Conservation (phyloP, 2,888 invertebrate genomes). For the Schizaphis graminum region DNA sequence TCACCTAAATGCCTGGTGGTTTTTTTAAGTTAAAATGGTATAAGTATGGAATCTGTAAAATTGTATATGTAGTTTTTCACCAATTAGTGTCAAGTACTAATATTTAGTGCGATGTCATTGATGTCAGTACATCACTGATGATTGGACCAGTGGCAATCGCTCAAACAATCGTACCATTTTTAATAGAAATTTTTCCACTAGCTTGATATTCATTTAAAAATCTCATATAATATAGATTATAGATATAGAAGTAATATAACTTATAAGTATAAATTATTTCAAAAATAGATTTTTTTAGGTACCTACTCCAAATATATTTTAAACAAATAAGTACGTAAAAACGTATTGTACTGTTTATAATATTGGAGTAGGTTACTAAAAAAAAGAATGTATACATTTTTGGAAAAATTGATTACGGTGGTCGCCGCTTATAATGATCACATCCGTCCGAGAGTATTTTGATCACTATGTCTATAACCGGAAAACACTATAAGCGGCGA, state of each 20-base stretch:
- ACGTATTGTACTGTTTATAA: no score
- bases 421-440: no score
- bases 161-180: neutral
- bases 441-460: no score
- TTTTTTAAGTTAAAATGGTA: neutral
- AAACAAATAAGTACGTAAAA: neutral
- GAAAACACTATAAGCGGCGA: no score
- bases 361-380: no score
- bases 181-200: neutral
- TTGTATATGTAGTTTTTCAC: neutral
- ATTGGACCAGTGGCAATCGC: neutral
- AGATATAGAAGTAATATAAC: neutral
- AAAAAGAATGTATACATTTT: no score
- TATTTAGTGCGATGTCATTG: neutral
- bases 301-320: neutral
- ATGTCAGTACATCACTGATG: neutral
- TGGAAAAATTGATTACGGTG: no score
- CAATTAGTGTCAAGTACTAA: neutral
- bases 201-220: neutral
- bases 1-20: neutral
- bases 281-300: neutral
- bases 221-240: neutral
- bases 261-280: neutral
- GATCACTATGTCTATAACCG: no score
- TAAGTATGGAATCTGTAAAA: neutral